phyloP scores from a whole-genome alignment of 2,113 vertebrate genomes.

The Stercorarius parasiticus region DNA sequence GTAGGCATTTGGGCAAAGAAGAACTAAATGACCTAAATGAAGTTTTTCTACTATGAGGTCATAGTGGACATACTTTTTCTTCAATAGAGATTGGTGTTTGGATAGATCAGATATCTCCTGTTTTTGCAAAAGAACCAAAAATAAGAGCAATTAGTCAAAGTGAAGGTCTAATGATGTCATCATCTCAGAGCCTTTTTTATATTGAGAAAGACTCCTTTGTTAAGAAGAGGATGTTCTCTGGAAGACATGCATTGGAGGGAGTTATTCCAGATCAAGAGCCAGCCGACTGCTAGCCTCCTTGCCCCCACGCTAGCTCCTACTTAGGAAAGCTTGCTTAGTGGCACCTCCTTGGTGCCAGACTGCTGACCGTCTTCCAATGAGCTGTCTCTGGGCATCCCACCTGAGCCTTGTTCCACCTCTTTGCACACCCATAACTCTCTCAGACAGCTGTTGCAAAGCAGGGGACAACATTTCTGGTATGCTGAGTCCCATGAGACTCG shows the following conservation, averaged over 20 bases:
- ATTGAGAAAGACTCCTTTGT: neutral
- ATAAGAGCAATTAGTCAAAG: neutral
- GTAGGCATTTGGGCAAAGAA: neutral
- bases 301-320: fast-evolving
- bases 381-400: neutral
- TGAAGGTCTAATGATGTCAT: neutral
- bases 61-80: neutral
- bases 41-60: neutral
- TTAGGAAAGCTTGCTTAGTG: neutral
- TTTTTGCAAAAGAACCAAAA: neutral
- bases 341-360: neutral
- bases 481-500: fast-evolving
- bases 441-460: neutral
- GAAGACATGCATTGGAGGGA: fast-evolving
- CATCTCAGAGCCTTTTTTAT: neutral
- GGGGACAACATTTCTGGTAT: neutral
- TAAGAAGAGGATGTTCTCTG: neutral
- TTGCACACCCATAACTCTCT: neutral
- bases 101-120: neutral
- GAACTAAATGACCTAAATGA: neutral
- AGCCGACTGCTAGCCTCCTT: neutral
- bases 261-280: neutral
- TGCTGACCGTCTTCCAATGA: neutral
- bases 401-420: neutral
- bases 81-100: neutral